phyloP scores from a whole-genome alignment of 2,113 vertebrate genomes.

The Siphamia tubifer region DNA sequence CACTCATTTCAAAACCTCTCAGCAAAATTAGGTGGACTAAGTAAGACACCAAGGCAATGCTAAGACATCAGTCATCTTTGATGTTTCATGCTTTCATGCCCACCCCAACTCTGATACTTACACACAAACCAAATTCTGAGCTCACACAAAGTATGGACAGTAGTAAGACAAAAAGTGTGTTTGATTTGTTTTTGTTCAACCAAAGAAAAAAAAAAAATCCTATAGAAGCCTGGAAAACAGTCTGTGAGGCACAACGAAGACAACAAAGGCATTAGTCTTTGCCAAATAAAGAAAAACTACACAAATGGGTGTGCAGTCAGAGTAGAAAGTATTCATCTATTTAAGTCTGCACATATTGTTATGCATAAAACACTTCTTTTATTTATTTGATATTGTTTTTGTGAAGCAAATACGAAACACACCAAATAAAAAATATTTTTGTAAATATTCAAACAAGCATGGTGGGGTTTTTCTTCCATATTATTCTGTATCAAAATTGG shows the following conservation, averaged over 20 bases:
- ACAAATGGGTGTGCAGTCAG: slow-evolving; percentile 55
- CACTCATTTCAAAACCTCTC: slow-evolving; percentile 79
- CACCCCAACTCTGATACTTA: slow-evolving; percentile 10
- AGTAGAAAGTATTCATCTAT: slow-evolving; percentile 58
- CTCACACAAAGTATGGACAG: slow-evolving; percentile 11
- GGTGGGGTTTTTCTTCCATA: too few species aligned
- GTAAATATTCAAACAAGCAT: slow-evolving; percentile 34
- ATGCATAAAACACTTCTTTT: slow-evolving; percentile 45
- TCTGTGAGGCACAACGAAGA: slow-evolving; percentile 47
- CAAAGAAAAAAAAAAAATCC: slow-evolving; percentile 14
- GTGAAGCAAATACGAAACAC: slow-evolving; percentile 43
- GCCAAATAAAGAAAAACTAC: slow-evolving; percentile 65
- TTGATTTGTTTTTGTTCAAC: slow-evolving; percentile 26
- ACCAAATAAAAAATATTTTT: slow-evolving; percentile 30
- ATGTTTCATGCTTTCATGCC: slow-evolving; percentile 46
- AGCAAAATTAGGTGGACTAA: slow-evolving; percentile 77
- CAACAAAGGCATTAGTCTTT: slow-evolving; percentile 63
- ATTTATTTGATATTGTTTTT: slow-evolving; percentile 56
- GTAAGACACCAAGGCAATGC: slow-evolving; percentile 47
- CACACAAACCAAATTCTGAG: slow-evolving; percentile 22
- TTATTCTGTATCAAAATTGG: too few species aligned
- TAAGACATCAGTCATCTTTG: slow-evolving; percentile 60
- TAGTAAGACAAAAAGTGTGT: slow-evolving; percentile 44
- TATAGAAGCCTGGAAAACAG: slow-evolving; percentile 43
- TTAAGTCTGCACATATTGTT: slow-evolving; percentile 57